Evolutionary conservation across 2,797 vertebrate genomes (phyloP).

Genomic region (Monodelphis domestica): DNA sequence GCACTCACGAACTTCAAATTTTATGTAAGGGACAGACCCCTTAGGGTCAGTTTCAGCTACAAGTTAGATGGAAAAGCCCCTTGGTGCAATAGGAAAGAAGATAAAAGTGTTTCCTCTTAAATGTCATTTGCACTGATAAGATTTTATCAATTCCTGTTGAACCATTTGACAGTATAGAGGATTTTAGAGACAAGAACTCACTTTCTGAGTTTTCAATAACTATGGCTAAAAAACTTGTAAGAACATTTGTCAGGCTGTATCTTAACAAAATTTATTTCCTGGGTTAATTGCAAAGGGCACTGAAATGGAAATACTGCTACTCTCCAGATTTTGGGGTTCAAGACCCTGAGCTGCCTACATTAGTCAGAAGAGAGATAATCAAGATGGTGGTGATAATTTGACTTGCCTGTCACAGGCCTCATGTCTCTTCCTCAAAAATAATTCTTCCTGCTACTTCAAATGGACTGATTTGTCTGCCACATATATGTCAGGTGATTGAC

Average conservation of each 20-base stretch:
- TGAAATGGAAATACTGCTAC: background rate
- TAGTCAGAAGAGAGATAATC: background rate
- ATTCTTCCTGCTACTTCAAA: background rate
- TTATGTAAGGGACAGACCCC: background rate
- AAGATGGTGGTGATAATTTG: background rate
- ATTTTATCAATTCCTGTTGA: background rate
- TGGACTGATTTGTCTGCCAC: background rate
- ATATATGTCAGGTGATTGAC: background rate
- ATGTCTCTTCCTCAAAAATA: background rate
- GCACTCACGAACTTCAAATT: background rate
- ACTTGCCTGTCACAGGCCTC: background rate
- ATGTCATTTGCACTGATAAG: background rate
- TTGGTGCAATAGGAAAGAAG: background rate
- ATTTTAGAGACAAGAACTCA: background rate
- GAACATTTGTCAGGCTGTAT: background rate
- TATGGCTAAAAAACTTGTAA: background rate
- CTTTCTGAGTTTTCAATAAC: background rate
- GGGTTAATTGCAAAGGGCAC: background rate
- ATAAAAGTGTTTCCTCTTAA: background rate
- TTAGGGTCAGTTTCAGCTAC: background rate
- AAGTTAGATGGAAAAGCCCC: background rate
- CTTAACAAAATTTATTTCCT: background rate
- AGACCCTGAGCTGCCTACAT: background rate
- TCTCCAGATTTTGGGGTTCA: background rate
- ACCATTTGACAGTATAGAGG: background rate